Conservation (phyloP, 2,113 vertebrate genomes). For the Tichodroma muraria region DNA sequence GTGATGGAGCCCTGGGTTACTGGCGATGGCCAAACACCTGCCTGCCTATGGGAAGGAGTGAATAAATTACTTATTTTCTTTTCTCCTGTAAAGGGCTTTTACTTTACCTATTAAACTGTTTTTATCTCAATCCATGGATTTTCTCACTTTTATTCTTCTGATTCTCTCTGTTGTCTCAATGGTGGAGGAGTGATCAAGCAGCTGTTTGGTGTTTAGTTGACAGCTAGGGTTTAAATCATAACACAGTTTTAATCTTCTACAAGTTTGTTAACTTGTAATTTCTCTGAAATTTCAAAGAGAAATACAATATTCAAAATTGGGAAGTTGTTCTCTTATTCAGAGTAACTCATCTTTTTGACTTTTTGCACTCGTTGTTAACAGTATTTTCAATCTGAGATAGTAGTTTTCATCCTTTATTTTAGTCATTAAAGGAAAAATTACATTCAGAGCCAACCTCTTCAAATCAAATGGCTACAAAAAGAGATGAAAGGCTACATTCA, state of each 20-base stretch:
- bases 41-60: background rate
- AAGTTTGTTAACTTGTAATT: background rate
- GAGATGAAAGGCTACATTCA: background rate
- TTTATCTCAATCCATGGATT: background rate
- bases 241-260: background rate
- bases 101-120: background rate
- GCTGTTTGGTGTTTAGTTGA: background rate
- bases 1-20: background rate
- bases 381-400: background rate
- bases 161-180: background rate
- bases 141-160: background rate
- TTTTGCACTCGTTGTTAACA: background rate
- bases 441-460: background rate
- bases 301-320: background rate
- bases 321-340: background rate
- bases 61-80: background rate
- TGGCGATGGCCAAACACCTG: accelerated
- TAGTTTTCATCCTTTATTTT: background rate
- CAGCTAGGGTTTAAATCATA: background rate
- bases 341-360: background rate
- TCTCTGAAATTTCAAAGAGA: background rate
- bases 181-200: background rate
- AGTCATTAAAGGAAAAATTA: background rate
- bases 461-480: background rate
- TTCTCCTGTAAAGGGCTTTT: background rate